A percentile compares a stretch with the other conserved stretches of the same genome.
Conservation (phyloP, 2,888 invertebrate species). For the Oscheius sp. region DNA sequence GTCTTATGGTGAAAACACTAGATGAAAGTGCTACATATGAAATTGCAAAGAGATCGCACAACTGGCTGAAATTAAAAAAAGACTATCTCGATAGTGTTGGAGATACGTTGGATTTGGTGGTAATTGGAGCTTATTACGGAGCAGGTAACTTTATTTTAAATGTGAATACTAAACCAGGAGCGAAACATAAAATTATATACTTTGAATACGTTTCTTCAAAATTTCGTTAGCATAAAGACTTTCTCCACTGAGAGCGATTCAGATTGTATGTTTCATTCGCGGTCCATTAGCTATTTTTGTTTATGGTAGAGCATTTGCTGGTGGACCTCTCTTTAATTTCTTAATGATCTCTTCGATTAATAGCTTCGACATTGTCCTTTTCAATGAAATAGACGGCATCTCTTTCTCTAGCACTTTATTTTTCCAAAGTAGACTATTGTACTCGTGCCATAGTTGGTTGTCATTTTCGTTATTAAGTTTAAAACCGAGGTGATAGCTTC, state of each 20-base stretch:
- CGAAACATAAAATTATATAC: not conserved
- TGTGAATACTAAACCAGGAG: not conserved
- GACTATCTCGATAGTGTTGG: slow-evolving; percentile 96
- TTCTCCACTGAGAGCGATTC: too few species aligned
- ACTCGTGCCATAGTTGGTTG: slow-evolving; percentile 11
- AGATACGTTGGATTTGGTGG: slow-evolving; percentile 93
- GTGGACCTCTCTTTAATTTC: not conserved
- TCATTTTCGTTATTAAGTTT: slow-evolving; percentile 2
- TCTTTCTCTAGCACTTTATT: slow-evolving; percentile 8
- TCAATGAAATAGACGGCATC: not conserved
- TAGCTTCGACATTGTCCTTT: too few species aligned
- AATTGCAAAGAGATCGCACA: slow-evolving; percentile 90
- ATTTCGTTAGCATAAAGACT: too few species aligned
- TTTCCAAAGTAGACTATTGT: slow-evolving; percentile 9
- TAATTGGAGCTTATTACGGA: slow-evolving; percentile 87
- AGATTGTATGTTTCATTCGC: too few species aligned
- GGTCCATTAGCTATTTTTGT: too few species aligned
- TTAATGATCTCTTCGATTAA: not conserved
- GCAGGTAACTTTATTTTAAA: slow-evolving; percentile 71
- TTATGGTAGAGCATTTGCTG: too few species aligned
- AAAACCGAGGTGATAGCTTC: slow-evolving; percentile 3
- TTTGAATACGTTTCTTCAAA: too few species aligned
- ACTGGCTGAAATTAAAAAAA: slow-evolving; percentile 82
- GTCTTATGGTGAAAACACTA: slow-evolving; percentile 96
- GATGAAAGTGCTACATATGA: slow-evolving; percentile 90